Base-by-base conservation (phyloP, 2,797 vertebrate species). In the Taeniopygia guttata region DNA sequence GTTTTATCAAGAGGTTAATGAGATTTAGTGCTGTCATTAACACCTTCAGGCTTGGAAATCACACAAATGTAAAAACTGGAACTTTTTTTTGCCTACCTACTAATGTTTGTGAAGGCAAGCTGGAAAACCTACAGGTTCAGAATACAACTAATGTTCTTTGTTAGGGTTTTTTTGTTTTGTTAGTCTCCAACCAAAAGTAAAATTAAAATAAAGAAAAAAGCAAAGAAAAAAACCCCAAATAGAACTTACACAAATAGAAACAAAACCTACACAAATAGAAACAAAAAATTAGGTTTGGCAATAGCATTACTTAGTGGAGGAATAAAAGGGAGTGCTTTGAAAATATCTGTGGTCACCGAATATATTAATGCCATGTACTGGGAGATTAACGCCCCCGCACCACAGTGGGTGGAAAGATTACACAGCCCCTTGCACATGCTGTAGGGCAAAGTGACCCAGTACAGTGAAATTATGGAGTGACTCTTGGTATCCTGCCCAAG, bases 1-100 rank as follows among this genome's bases (percentile, higher is more conserved):
- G 26, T 90, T 90, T 86, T 86, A 83, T 38, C 32, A 68, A 38
- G 49, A 54, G 14, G 60, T 89, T 91, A 92, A 92, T 62, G 78
- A 93, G 75, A 92, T 63, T 86, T 73, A 89, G 18, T 13, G 7
- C 49, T 93, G 30, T 62, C 54, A 72, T 54, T 89, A 92, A 87
- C 49, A 86, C 26, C 54, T 68, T 49, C 19, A 46, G 84, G 72
- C 74, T 64, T 54, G 34, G 34, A 74, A 94, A 69, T 58, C 48
- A 51, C 5, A 16, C 16, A 63, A 83, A 68, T 36, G 42, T 17
- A 67, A 63, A 72, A 90, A n/a, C 25, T 23, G 55, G 90, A 89
- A 45, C 9, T 5, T 48, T 81, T 75, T 56, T 56, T 60, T 72
- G 32, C 17, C 69, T 55, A 19, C 21, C 55, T 68, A 43, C 60